phyloP scores from a whole-genome alignment of 1,140 invertebrate species.

The Panagrolaimus sp. region DNA sequence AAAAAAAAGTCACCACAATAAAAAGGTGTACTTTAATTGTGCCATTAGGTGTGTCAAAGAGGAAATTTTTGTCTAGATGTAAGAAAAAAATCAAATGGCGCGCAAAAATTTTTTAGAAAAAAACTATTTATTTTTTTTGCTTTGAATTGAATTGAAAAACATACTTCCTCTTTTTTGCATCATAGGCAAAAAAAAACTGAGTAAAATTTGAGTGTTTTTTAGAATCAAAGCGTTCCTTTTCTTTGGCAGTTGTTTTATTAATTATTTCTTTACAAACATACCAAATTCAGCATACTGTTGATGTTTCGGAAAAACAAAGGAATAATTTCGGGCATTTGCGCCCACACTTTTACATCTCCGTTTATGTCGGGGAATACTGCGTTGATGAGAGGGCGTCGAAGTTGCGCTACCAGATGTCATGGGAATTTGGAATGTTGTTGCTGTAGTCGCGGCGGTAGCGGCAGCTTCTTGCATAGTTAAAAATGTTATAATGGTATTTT shows the following conservation, averaged over 20 bases:
- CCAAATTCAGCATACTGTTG: slow-evolving; percentile 8
- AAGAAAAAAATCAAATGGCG: too few species aligned
- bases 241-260: not conserved
- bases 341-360: slow-evolving; percentile 11
- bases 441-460: not conserved
- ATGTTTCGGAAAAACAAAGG: slow-evolving; percentile 7
- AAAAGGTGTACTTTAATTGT: too few species aligned
- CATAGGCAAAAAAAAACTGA: too few species aligned
- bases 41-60: too few species aligned
- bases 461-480: not conserved
- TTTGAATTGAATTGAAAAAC: not conserved
- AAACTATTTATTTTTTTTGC: not conserved
- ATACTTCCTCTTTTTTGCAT: not conserved
- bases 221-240: not conserved
- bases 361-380: not conserved
- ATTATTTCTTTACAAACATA: not conserved
- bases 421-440: not conserved
- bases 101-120: too few species aligned
- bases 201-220: not conserved
- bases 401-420: slow-evolving; percentile 1
- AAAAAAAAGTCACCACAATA: too few species aligned
- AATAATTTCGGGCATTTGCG: not conserved
- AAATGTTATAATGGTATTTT: not conserved
- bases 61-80: too few species aligned
- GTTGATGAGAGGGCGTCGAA: not conserved